Base-by-base conservation (phyloP, 2,888 invertebrate genomes). In the Eubasilissa splendida region DNA sequence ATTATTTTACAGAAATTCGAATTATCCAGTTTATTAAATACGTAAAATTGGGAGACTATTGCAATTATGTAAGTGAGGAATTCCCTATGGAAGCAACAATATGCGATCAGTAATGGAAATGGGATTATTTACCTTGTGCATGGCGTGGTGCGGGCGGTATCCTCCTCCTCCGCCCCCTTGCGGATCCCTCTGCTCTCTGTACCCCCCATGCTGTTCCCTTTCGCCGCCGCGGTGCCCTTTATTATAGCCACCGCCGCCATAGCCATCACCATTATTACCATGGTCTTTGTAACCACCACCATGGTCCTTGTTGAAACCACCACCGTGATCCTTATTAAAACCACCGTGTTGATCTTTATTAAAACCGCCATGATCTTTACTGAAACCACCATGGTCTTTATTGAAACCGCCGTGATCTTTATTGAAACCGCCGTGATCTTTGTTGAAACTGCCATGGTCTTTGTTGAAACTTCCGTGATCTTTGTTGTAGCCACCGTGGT, bases 401-500 rank as follows among this genome's bases (percentile, higher is more conserved):
- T 42, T 42, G 42, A 80, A 58, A 73, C 42, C 42, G 42, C 81
- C 80, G 54, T 80, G 80, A 52, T 80, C 83, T 31, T 81, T 79
- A 12, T 79, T 71, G 33, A 71, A 79, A n/a, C 42, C 81, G 14
- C 82, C 76, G 11, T 82, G 82, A 54, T 82, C 82, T 66, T 80
- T 80, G n/a, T 78, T 65, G 65, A 77, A 82, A 50, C 82, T 78
- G 33, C 81, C 77, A 33, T 80, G 78, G 73, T 42, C 42, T 42
- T 42, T 42, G 42, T 42, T 42, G 42, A 12, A 79, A 31, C 82
- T 71, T 5, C 63, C n/a, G 68, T 88, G 87, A 80, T 87, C 87
- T 81, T 87, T 87, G 82, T 88, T 88, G 0, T 87, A 88, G 52
- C 89, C 88, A 12, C 82, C 80, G 31, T 83, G 83, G 11, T 83